Percentiles rank a stretch among this genome's conserved stretches.
Evolutionary conservation across 2,113 vertebrate species (phyloP).

Genomic region (Podocnemis expansa): DNA sequence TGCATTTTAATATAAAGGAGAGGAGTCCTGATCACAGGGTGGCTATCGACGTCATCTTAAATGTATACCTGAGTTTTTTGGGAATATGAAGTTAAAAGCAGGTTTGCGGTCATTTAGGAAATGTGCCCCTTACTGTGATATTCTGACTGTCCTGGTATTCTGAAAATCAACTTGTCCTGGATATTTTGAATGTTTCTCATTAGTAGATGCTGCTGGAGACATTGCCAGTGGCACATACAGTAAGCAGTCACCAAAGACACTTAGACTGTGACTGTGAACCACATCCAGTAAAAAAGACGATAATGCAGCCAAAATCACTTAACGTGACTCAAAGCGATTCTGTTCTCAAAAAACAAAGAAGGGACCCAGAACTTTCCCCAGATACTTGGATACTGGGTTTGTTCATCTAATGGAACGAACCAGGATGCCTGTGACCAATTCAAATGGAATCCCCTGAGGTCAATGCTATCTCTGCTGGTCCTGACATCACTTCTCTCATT

Average conservation of each 20-base stretch:
- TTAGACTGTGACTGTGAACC: background rate
- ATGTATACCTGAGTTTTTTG: background rate
- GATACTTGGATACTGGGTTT: background rate
- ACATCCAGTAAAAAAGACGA: conserved; percentile 27
- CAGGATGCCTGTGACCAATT: background rate
- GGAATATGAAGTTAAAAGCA: background rate
- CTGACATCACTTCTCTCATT: background rate
- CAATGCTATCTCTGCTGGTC: background rate
- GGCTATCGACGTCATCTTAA: conserved; percentile 15
- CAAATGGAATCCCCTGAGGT: background rate
- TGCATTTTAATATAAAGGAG: background rate
- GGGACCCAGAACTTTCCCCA: background rate
- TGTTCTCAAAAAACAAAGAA: background rate
- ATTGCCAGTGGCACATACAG: conserved; percentile 44
- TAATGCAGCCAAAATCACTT: conserved; percentile 16
- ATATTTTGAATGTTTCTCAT: conserved; percentile 61
- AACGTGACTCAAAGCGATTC: background rate
- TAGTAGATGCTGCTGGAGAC: background rate
- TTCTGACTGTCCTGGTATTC: conserved; percentile 22
- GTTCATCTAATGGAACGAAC: background rate
- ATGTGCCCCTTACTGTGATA: conserved; percentile 25
- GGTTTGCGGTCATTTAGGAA: conserved; percentile 14
- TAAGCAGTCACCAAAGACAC: background rate
- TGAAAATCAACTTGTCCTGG: conserved; percentile 16
- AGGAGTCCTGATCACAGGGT: background rate